Base-by-base conservation (phyloP, 2,888 invertebrate genomes). In the Mythimna vitellina region DNA sequence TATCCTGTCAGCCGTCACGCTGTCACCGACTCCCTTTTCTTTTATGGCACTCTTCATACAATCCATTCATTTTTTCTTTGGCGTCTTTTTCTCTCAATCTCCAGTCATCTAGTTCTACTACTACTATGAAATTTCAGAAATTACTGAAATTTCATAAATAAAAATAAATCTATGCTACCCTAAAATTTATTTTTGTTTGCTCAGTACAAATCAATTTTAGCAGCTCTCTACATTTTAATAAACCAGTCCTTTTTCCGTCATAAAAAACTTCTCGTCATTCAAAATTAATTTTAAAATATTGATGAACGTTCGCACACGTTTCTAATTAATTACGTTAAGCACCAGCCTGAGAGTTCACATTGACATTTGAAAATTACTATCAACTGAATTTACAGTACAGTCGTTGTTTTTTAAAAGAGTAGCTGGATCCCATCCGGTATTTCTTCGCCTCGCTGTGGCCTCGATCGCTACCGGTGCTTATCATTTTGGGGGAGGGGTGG, bases 201-300 rank as follows among this genome's bases (percentile, higher is more conserved):
- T 17, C 29, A 9, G 10, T 10, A 10, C 10, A 57, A 57, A n/a
- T 9, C 17, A 64, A 69, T 25, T 60, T 32, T 29, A 64, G 14
- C n/a, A 56, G 25, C 20, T n/a, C 51, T 35, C 51, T 20, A 38
- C 58, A 6, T 38, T 49, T 38, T 60, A 63, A 69, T 64, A 62
- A 66, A 51, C 14, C 20, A n/a, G 46, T 10, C 29, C 14, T 65
- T 42, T 79, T 78, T 29, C 38, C 35, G 25, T 32, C 61, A 54
- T 51, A 65, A 64, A 63, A 65, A 58, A 25, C 56, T 32, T 53
- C 38, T 69, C 61, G 68, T 76, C 62, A 57, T 51, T 60, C 42
- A 64, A 82, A 82, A 66, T 72, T 65, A 69, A 65, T 81, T 79
- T 78, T 60, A 72, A 81, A 80, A 74, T 69, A 74, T 72, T 82